Base-by-base conservation (phyloP, 1,140 invertebrate species). In the Drosophila oshimai region DNA sequence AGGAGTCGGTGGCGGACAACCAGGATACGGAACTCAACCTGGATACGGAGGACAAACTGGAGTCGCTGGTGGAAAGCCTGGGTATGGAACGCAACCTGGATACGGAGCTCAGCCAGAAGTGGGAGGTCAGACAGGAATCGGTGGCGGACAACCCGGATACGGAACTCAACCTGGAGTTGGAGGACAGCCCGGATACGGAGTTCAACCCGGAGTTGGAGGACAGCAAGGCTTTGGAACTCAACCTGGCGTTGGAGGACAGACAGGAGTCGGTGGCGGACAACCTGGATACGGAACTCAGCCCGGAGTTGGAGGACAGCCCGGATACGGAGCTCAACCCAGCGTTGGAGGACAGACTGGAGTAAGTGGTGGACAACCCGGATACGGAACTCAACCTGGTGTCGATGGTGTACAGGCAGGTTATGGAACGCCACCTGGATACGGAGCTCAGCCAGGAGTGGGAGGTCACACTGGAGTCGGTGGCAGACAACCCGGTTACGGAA, bases 391-490 rank as follows among this genome's bases (percentile, higher is more conserved):
- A 13, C 37, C 26, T 4, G 31, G 36, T n/a, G n/a, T n/a, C n/a
- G 61, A 44, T 10, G 60, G 72, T 18, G 49, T 46, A 4, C 55
- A 47, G 26, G 36, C 55, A 6, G 61, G 39, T 2, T 58, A 39
- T 12, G 37, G 33, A 37, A 15, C 22, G 18, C n/a, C n/a, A n/a
- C n/a, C n/a, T 2, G 36, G 39, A 46, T 42, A 24, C 15, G 55
- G 55, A 44, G 4, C 18, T 4, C 47, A 44, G 1, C 54, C 46
- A 2, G 31, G 53, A 6, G 33, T 24, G 1, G 20, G 5, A 5
- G n/a, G 29, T 6, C 33, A 15, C 51, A 2, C 37, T n/a, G 54
- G 60, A 12, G 3, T 46, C 10, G 34, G 26, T 1, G 39, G n/a
- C n/a, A n/a, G 10, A 20, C 47, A 34, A 36, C 50, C 47, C 0